Percentiles rank a stretch among this genome's conserved stretches.
phyloP scores from a whole-genome alignment of 1,140 invertebrate species.

The Heliconius hewitsoni region DNA sequence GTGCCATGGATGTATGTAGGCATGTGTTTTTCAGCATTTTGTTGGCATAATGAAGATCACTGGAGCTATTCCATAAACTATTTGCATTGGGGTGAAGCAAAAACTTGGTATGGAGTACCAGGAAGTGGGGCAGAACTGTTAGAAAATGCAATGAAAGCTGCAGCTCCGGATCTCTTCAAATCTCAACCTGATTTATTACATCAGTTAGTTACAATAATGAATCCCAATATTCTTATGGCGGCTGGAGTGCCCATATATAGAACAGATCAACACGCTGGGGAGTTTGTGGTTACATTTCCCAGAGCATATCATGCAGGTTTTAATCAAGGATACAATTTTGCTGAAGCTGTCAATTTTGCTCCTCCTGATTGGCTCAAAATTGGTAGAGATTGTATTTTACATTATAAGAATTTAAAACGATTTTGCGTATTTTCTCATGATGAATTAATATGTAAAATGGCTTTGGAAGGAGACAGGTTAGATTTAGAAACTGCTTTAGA shows the following conservation, averaged over 20 bases:
- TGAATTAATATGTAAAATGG: conserved; percentile 99
- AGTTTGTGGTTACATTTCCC: conserved; percentile 99
- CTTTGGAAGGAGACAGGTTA: conserved; percentile 92
- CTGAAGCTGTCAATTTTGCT: conserved; percentile 99
- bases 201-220: conserved; percentile 98
- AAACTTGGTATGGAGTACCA: conserved; percentile 97
- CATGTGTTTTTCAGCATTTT: conserved; percentile 99
- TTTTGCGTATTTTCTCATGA: conserved; percentile 99
- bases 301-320: conserved; percentile 99
- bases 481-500: conserved; percentile 92
- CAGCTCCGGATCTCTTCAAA: conserved; percentile 98
- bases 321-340: conserved; percentile 99
- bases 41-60: conserved; percentile 99
- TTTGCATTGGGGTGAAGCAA: conserved; percentile 97
- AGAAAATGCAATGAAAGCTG: conserved; percentile 96
- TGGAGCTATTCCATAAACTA: conserved; percentile 99
- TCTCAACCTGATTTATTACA: conserved; percentile 98
- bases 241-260: conserved; percentile 88
- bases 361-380: conserved; percentile 98
- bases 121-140: conserved; percentile 95
- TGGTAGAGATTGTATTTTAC: conserved; percentile 95
- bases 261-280: conserved; percentile 98
- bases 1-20: conserved; percentile 99
- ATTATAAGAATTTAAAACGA: conserved; percentile 96
- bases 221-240: conserved; percentile 96